Conservation (phyloP, 2,888 invertebrate species). For the Orthosia gracilis region DNA sequence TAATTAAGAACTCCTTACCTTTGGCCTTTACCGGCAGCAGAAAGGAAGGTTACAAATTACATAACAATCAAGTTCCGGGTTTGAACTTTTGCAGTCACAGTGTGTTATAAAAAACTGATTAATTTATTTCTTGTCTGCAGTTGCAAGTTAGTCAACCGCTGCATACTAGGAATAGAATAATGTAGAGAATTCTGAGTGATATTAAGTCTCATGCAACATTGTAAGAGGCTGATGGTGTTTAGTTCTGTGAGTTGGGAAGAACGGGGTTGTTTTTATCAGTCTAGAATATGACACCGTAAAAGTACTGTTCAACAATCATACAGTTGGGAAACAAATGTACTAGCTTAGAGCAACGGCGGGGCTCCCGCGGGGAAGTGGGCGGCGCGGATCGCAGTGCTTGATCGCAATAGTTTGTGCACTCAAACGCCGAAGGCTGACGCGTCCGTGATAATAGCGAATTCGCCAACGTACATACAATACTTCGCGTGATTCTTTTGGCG, state of each 20-base stretch:
- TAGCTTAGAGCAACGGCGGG: too few species aligned
- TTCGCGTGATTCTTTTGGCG: too few species aligned
- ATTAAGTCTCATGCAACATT: not conserved
- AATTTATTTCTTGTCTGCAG: constrained; percentile 4
- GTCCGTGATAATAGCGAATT: too few species aligned
- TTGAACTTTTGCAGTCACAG: not conserved
- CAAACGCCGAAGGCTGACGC: too few species aligned
- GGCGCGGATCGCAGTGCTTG: too few species aligned
- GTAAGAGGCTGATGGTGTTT: not conserved
- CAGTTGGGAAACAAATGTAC: too few species aligned
- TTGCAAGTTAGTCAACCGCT: constrained; percentile 7
- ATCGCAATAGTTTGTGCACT: too few species aligned
- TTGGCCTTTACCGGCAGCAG: not conserved
- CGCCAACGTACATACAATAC: too few species aligned
- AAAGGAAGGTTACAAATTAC: not conserved
- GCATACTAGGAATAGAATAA: not conserved
- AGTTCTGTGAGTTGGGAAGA: not conserved
- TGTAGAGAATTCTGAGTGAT: not conserved
- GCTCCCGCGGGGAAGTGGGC: too few species aligned
- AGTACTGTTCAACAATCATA: too few species aligned
- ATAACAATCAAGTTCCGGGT: not conserved
- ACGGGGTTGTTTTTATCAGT: too few species aligned
- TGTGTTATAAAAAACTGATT: constrained; percentile 9
- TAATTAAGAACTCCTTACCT: not conserved
- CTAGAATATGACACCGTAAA: too few species aligned